Base-by-base conservation (phyloP, 2,797 vertebrate genomes). In the Falco novaeseelandiae region DNA sequence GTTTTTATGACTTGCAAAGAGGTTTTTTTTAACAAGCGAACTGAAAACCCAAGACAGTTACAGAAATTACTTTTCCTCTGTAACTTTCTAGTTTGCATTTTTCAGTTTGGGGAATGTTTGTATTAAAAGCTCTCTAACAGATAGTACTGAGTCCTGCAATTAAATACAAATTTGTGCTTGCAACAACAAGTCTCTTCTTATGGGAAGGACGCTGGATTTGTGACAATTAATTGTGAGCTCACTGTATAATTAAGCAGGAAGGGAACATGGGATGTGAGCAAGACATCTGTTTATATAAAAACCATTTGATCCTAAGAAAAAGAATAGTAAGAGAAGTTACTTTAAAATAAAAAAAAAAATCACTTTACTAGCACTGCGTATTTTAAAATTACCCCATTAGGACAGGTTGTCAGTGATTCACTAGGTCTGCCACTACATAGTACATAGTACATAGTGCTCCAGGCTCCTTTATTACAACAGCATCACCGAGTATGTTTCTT, bases 1-100 rank as follows among this genome's bases (percentile, higher is more conserved):
- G 15, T 18, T 92, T 96, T 89, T 89, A 92, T 59, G 81, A 95
- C 77, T 93, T 80, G 88, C 70, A 91, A 84, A 94, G 59, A 38
- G 17, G 3, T 18, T 44, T 8, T 73, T 90, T 91, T 83, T 83
- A 76, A 94, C 40, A 87, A 81, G 70, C 88, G 52, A 85, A 83
- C 59, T 79, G 34, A 95, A 95, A 95, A 89, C 82, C 59, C 78
- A 82, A 79, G 92, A 67, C 74, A 83, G 93, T 84, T 90, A 79
- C 0, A 73, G 91, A 92, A 70, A 70, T 73, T 70, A 89, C 36
- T 77, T 94, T 89, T 49, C 46, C 57, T 77, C 34, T 42, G 16
- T 61, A 77, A 48, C 49, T 40, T 95, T 93, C 30, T 86, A 29
- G 51, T 89, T 91, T 94, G 87, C 49, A 59, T 90, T 78, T 91